A percentile compares a stretch with the other conserved stretches of the same genome.
These are phyloP conservation scores for Melikaiella ostensackeni DNA, from an alignment of 2,888 invertebrate genomes.

Conservation along the genomic window DNA sequence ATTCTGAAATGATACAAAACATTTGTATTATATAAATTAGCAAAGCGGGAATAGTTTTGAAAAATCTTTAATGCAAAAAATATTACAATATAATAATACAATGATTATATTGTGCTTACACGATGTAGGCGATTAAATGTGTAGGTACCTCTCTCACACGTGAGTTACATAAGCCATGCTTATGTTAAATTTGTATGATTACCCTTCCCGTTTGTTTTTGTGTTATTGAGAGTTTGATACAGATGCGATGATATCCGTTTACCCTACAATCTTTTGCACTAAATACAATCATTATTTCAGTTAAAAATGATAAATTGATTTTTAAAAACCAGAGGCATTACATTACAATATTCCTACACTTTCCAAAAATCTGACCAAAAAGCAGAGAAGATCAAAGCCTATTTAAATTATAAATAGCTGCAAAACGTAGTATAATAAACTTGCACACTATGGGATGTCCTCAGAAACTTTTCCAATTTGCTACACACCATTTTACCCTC, in stretches of 20 bases:
- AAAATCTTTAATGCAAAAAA: slow-evolving; percentile 40
- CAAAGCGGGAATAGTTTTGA: slow-evolving; percentile 7
- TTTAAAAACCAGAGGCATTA: background rate
- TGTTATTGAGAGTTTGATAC: slow-evolving; percentile 19
- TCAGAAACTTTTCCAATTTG: slow-evolving; percentile 25
- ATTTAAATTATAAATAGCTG: slow-evolving; percentile 35
- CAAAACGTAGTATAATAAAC: slow-evolving; percentile 29
- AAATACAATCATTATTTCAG: slow-evolving; percentile 40
- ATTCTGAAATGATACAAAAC: background rate
- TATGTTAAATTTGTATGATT: background rate
- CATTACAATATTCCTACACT: slow-evolving; percentile 1
- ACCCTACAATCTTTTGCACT: slow-evolving; percentile 24
- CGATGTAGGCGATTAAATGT: slow-evolving; percentile 29
- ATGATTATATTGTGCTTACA: slow-evolving; percentile 39
- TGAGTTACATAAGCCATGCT: slow-evolving; percentile 14
- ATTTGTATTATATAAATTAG: background rate
- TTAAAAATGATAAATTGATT: slow-evolving; percentile 23
- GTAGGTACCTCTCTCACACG: slow-evolving; percentile 22
- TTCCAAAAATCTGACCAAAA: slow-evolving; percentile 30
- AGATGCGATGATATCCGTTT: slow-evolving; percentile 27
- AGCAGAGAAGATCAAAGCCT: slow-evolving; percentile 11
- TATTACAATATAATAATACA: slow-evolving; percentile 40
- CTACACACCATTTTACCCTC: slow-evolving; percentile 4
- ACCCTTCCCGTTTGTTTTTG: slow-evolving; percentile 14
- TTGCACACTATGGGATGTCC: slow-evolving; percentile 26